Base-by-base conservation (phyloP, 2,888 invertebrate species). In the Macrostomum cliftonense region DNA sequence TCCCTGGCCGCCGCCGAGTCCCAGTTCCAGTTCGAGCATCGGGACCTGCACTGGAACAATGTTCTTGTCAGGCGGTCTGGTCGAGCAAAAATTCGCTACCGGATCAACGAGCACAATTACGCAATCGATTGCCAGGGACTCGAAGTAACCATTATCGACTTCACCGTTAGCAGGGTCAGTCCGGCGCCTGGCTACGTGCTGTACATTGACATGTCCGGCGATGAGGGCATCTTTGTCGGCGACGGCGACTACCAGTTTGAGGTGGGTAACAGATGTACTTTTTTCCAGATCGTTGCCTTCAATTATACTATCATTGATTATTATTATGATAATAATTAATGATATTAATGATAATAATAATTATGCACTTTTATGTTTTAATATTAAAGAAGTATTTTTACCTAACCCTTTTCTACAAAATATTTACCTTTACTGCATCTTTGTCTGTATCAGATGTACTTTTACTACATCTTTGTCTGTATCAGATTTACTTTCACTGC, bases 11-110 rank as follows among this genome's bases (percentile, higher is more conserved):
- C 86, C 20, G 93, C 82, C 0, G 93, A 95, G 69, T 75, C 77
- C 55, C 77, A 77, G 9, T 74, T 81, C 44, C 77, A 85, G 67
- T 95, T 95, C 68, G 95, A 95, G 65, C 95, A 95, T 63, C 77
- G 95, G 39, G 95, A 95, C 67, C 74, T 95, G 53, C 95, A 95
- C 71, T 83, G 86, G 82, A 91, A 91, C 12, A 95, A 95, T 71
- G 77, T 93, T 51, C 72, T 95, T 44, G 76, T 93, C 37, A 74
- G 78, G 17, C 73, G 74, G 46, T 79, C 80, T 1, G 12, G 72
- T 5, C n/a, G 28, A 13, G 52, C 53, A 12, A 54, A 50, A 11
- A 51, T 62, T 2, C 38, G 50, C 1, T 82, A 75, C 61, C 71
- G 63, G 16, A 54, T 82, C 2, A 63, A 75, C 20, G 76, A 75